Evolutionary conservation across 2,113 vertebrate species (phyloP).

Genomic region (Nesoenas mayeri): DNA sequence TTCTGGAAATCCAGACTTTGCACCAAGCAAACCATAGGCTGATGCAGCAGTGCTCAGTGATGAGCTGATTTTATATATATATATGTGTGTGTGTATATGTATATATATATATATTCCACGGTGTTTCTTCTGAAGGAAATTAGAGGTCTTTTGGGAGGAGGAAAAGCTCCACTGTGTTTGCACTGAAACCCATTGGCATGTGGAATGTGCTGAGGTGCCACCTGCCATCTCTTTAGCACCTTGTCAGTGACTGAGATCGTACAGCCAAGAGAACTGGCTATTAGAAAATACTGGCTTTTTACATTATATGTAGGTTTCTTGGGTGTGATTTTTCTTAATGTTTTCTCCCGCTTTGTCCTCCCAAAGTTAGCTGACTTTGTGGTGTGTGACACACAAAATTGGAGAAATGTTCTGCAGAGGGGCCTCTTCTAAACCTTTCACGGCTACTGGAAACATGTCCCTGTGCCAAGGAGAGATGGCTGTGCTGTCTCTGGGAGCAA

Average conservation of each 20-base stretch:
- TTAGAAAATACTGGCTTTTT: not conserved
- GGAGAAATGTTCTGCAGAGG: not conserved
- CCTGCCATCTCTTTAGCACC: not conserved
- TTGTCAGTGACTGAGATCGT: not conserved
- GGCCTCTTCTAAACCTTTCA: not conserved
- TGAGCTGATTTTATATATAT: not conserved
- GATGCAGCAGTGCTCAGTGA: not conserved
- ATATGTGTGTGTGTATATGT: not conserved
- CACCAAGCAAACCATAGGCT: not conserved
- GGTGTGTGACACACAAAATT: not conserved
- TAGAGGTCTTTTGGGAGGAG: not conserved
- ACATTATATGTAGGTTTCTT: not conserved
- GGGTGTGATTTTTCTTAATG: not conserved
- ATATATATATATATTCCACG: not conserved
- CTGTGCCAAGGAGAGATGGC: not conserved
- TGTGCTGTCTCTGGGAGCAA: not conserved
- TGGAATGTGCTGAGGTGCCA: not conserved
- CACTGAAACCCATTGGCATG: not conserved
- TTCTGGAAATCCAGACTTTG: fast-evolving
- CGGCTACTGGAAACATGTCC: not conserved
- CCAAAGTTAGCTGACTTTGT: not conserved
- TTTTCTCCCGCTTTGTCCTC: not conserved
- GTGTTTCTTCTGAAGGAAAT: not conserved
- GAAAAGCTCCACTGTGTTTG: not conserved
- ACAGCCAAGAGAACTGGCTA: not conserved